phyloP scores from a whole-genome alignment of 37 sponge, comb jelly and placozoan species.

The Beroe forskalii region DNA sequence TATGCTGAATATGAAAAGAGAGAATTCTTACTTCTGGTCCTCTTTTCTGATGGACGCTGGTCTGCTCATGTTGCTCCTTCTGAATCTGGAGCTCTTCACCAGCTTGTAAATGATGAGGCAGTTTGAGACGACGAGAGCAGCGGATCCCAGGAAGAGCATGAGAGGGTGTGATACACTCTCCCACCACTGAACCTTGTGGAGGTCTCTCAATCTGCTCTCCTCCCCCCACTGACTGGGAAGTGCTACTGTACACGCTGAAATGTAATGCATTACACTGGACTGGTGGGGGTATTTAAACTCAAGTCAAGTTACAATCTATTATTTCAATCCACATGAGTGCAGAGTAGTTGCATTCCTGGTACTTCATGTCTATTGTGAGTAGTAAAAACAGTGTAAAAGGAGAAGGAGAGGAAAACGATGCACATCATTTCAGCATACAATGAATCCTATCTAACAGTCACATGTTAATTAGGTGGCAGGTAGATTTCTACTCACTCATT shows the following conservation, averaged over 20 bases:
- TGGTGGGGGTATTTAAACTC: no score
- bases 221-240: background rate
- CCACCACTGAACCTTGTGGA: slow-evolving; percentile 4
- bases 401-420: no score
- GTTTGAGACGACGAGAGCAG: background rate
- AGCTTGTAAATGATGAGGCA: background rate
- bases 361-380: no score
- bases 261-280: no score
- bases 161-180: slow-evolving; percentile 15
- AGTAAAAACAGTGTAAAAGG: no score
- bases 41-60: background rate
- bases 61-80: background rate
- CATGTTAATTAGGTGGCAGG: no score
- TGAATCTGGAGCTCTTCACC: background rate
- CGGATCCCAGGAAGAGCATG: background rate
- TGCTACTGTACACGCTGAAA: background rate
- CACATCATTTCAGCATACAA: no score
- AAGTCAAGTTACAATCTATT: no score
- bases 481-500: no score
- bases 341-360: no score
- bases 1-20: background rate
- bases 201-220: background rate
- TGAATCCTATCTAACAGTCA: no score
- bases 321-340: no score
- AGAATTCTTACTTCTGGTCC: background rate